Base-by-base conservation (phyloP, 2,797 vertebrate species). In the Neopelma chrysocephalum region DNA sequence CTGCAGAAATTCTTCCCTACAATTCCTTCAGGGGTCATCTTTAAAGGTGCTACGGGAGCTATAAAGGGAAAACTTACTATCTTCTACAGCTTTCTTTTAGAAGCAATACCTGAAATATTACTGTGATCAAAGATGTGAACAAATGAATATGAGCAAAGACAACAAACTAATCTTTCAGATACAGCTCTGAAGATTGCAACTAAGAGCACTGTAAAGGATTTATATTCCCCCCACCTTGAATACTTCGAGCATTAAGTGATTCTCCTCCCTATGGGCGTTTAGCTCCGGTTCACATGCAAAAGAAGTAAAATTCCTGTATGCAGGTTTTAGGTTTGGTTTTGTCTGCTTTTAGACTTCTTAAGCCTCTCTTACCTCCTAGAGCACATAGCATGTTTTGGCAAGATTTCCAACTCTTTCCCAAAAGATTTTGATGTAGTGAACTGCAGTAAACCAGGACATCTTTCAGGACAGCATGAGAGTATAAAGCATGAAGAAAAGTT, bases 391-490 rank as follows among this genome's bases (percentile, higher is more conserved):
- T 78, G 84, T 92, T 93, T 95, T 89, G 83, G 76, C 92, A 97
- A 95, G 82, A 94, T 91, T 94, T 95, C 96, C 87, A 96, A 91
- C 79, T 92, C 84, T 94, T 89, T 93, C 92, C 83, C 81, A 71
- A 89, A 92, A 96, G 79, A 93, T 60, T 91, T 50, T 57, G 75
- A 82, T 85, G 82, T 58, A 90, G 90, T 86, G 78, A 96, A 89
- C 86, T 90, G 94, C 8, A 90, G 92, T 82, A 91, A 93, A 96
- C 45, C 85, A 78, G 89, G 87, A 86, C 91, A 89, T 95, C 94
- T 96, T 94, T 96, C 93, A 94, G 92, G 87, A 93, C 86, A 97
- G 93, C 83, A 94, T 80, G 88, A 96, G 47, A 93, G 92, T 61
- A 95, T 81, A 93, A 95, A 91, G 94, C 82, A 92, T 83, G 92